Evolutionary conservation across 1,140 invertebrate species (phyloP), one percentile per base, ranked within the genome.

Genomic region (Macrobrachium nipponense): DNA sequence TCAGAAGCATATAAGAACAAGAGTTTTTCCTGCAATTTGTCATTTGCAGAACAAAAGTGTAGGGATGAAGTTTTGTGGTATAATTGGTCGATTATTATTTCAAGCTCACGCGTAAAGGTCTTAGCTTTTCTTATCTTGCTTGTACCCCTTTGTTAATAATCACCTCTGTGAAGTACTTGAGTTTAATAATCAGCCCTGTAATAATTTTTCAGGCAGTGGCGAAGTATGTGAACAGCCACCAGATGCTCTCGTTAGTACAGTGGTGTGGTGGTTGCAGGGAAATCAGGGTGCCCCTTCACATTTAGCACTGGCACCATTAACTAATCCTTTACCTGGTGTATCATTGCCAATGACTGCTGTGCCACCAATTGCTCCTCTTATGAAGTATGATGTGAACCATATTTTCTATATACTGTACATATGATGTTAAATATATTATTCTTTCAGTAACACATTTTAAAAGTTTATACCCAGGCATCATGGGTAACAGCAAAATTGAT

Each of bases 261-360:
- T 86, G 44, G 84, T 86, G 17, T 86, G 84, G 84, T 86, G 84
- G 84, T 43, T 86, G 77, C 64, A 79, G 43, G 84, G 84, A 11
- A 58, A 66, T 68, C 84, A 68, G 18, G 84, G 84, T 6, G 18
- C 78, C 20, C 84, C 84, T 44, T 78, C 84, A 15, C 84, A 86
- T 59, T 68, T 86, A 36, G 84, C 84, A 36, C 78, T 86, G n/a
- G 84, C 44, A 17, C 84, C 84, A 17, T 78, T 86, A 14, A 86
- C 84, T 27, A 20, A 86, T 51, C 23, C 76, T n/a, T 66, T 86
- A 5, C 84, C 77, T 14, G 84, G 84, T 43, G 84, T 86, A 5
- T 86, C 84, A 23, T 70, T 86, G 17, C 77, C 84, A 15, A 86
- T 86, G 84, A 86, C 84, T 27, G 84, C 84, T 51, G 84, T 86